phyloP scores from a whole-genome alignment of 2,797 vertebrate species.

The Sebastes nivosus region DNA sequence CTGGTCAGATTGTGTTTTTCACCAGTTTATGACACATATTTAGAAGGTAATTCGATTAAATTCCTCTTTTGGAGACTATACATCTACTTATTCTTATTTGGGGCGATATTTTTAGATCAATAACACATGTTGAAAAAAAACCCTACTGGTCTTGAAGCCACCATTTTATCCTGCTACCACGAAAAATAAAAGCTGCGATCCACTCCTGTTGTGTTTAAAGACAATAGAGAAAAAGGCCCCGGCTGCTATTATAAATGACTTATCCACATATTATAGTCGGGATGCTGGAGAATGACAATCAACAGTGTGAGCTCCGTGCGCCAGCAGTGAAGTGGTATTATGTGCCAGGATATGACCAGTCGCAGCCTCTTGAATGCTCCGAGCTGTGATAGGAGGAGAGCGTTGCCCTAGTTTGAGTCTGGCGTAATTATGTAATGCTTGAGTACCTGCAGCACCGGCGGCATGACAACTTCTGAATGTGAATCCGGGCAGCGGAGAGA shows the following conservation, averaged over 20 bases:
- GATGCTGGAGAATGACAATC: constrained; percentile 35
- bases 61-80: not conserved
- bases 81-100: not conserved
- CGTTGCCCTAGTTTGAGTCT: constrained; percentile 72
- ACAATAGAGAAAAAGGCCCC: not conserved
- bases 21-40: not conserved
- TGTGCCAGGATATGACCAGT: constrained; percentile 55
- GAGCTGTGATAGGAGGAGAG: constrained; percentile 62
- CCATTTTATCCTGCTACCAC: not conserved
- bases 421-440: constrained; percentile 76
- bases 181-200: not conserved
- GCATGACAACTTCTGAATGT: constrained; percentile 70
- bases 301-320: constrained; percentile 7
- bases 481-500: constrained; percentile 39
- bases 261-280: not conserved
- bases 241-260: constrained; percentile 16
- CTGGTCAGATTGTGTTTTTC: not conserved
- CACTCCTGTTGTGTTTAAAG: constrained; percentile 18
- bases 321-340: constrained; percentile 42
- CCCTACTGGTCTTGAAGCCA: not conserved
- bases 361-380: constrained; percentile 45
- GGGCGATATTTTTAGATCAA: not conserved
- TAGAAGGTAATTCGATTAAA: not conserved
- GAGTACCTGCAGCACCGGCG: constrained; percentile 74
- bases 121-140: not conserved